Conservation (phyloP, 2,888 invertebrate species). For the Rotaria sp. region DNA sequence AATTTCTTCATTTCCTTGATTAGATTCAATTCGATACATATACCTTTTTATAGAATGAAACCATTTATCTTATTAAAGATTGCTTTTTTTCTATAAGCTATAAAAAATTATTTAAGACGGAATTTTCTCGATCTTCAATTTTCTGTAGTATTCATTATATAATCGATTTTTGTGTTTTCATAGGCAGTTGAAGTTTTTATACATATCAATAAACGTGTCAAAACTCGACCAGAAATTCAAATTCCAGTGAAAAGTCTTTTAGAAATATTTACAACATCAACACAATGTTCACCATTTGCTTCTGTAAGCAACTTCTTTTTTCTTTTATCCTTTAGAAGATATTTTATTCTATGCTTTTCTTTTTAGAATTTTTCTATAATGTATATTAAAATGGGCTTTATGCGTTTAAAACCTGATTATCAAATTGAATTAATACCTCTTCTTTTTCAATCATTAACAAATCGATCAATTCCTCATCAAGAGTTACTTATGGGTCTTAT, state of each 20-base stretch:
- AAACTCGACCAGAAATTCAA: constrained; percentile 73
- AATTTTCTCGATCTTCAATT: too few relatives aligned
- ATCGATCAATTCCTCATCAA: background rate
- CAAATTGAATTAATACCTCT: background rate
- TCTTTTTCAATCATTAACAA: background rate
- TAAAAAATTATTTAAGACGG: too few relatives aligned
- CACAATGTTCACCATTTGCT: constrained; percentile 44
- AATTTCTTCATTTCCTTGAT: too few relatives aligned
- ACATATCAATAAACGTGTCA: constrained; percentile 80
- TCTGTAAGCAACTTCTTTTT: background rate
- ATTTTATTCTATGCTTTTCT: constrained; percentile 49
- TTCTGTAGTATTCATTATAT: too few relatives aligned
- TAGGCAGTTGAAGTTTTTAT: constrained; percentile 84
- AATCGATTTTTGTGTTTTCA: background rate
- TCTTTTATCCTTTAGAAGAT: constrained; percentile 41
- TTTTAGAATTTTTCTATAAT: constrained; percentile 81
- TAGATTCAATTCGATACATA: too few relatives aligned
- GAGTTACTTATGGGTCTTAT: constrained; percentile 63
- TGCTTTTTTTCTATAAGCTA: too few relatives aligned
- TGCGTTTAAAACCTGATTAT: constrained; percentile 62
- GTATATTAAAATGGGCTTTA: constrained; percentile 83
- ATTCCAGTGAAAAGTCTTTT: constrained; percentile 76
- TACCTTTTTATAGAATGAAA: too few relatives aligned
- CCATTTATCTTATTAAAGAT: too few relatives aligned
- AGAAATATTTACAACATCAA: constrained; percentile 70